Base-by-base conservation (phyloP, 1,140 invertebrate species). In the Zaprionus kolodkinae region DNA sequence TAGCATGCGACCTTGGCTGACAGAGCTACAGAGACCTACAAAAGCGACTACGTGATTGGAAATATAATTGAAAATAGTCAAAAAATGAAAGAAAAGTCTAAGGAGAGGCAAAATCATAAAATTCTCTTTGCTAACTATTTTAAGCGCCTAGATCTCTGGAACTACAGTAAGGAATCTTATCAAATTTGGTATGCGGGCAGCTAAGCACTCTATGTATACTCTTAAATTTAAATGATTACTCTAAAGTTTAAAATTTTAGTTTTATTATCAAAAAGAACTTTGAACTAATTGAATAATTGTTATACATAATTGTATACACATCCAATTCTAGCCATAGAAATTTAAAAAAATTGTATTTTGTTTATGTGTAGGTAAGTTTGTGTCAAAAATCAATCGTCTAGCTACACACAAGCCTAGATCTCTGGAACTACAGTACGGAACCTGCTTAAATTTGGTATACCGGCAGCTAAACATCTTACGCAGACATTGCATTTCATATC, bases 1-100 rank as follows among this genome's bases (percentile, higher is more conserved):
- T 52, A 50, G 60, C 17, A n/a, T 25, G 50, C 38, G 67, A 70
- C 67, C 67, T 70, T 70, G 67, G 11, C 45, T 17, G 45, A 17
- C 45, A 25, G 3, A 11, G 45, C 9, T 21, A 50, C 6, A 43
- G 40, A 50, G 45, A 50, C 45, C 45, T 25, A 50, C 15, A 50
- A 50, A 55, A 17, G 12, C 7, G 9, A 13, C n/a, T 27, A 55
- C 35, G 45, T 50, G 45, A 11, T 6, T 21, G 45, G 45, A 12
- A 50, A 25, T 50, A 6, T 1, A 25, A 25, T 50, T 50, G 6
- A 3, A 45, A 15, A 15, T 9, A 15, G n/a, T 15, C 40, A 15
- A 6, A 45, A n/a, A 9, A 3, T 43, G 7, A 10, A 43, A 43
- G 33, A 3, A 6, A 30, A 30, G 13, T n/a, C 13, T 7, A 4